Conservation (phyloP, 2,113 vertebrate species). For the Capreolus pygargus region DNA sequence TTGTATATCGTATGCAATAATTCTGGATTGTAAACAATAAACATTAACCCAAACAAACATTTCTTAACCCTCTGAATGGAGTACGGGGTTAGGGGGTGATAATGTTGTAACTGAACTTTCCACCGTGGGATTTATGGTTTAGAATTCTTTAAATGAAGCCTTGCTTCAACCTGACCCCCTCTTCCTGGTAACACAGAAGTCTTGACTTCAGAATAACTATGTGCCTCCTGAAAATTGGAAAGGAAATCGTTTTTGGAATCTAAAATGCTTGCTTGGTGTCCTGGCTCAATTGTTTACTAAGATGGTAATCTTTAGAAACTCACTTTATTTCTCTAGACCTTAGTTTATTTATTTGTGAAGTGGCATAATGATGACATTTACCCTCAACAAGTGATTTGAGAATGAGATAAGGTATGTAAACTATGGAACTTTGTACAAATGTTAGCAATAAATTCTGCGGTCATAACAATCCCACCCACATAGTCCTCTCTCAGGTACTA, state of each 20-base stretch:
- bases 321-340: neutral
- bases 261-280: neutral
- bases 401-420: neutral
- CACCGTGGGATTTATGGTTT: neutral
- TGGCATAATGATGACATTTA: neutral
- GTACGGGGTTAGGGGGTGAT: neutral
- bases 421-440: neutral
- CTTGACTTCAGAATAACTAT: neutral
- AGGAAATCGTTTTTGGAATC: neutral
- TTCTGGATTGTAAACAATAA: neutral
- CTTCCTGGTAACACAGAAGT: neutral
- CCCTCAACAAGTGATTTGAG: neutral
- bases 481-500: neutral
- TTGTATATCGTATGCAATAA: neutral
- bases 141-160: neutral
- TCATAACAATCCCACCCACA: neutral
- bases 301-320: neutral
- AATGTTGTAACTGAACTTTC: neutral
- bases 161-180: neutral
- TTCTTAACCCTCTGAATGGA: neutral
- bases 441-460: neutral
- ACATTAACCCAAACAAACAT: conserved; percentile 1
- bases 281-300: neutral
- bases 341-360: conserved; percentile 4
- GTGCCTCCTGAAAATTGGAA: neutral